These are phyloP conservation scores for Numenius arquata DNA, from an alignment of 2,113 vertebrate genomes.

Conservation along the genomic window DNA sequence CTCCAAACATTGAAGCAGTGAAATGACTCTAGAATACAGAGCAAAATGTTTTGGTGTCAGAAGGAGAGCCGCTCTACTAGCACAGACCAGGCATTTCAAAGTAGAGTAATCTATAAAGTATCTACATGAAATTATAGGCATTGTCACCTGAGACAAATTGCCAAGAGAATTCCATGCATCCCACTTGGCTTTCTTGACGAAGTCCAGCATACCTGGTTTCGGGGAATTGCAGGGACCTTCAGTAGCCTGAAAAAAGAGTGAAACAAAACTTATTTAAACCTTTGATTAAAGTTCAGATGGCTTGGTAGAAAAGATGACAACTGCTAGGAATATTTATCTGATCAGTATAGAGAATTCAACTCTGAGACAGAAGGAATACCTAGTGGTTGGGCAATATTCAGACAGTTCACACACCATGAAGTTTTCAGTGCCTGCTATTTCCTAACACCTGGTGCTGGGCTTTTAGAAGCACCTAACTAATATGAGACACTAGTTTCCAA, in stretches of 20 bases:
- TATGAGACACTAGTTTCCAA: background rate
- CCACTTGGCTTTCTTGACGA: conserved; percentile 91
- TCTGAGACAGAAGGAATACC: background rate
- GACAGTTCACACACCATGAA: background rate
- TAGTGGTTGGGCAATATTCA: background rate
- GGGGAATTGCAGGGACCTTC: conserved; percentile 85
- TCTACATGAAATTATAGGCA: background rate
- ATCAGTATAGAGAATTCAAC: background rate
- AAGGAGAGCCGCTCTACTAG: background rate
- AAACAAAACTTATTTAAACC: background rate
- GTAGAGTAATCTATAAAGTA: background rate
- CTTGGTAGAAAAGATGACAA: background rate
- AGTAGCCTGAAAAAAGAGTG: conserved; percentile 77
- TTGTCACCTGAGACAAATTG: conserved; percentile 79
- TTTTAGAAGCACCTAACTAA: background rate
- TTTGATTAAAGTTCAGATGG: background rate
- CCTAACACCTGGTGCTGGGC: background rate
- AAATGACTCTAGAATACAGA: background rate
- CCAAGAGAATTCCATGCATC: conserved; percentile 89
- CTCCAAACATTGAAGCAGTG: background rate
- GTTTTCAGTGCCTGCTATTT: background rate
- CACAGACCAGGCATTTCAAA: background rate
- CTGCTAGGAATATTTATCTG: background rate
- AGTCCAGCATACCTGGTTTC: conserved; percentile 89
- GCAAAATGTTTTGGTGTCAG: background rate